Evolutionary conservation across 1,140 invertebrate genomes (phyloP), one percentile per base, ranked within the genome.

Genomic region (Drosophila subobscura): DNA sequence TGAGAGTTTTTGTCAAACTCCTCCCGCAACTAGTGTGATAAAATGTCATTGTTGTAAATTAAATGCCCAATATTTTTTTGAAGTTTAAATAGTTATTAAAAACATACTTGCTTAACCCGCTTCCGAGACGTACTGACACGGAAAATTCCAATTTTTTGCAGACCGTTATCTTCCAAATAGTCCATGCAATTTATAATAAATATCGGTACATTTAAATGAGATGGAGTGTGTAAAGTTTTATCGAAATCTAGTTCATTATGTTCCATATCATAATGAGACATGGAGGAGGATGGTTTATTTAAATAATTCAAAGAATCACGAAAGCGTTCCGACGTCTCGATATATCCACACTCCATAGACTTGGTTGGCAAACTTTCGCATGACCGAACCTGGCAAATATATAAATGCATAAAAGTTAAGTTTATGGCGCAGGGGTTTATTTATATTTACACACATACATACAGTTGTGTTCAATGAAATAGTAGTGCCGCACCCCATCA

Each of bases 101-200:
- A 14, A 74, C 90, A 92, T 91, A 98, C 97, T 95, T 98, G 96
- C 92, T 97, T 93, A 33, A 97, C 96, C 91, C 97, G 93, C 91
- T 98, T 98, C 91, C 97, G 97, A 0, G 97, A 97, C 42, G 96
- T 95, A 49, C 96, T 97, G 23, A 98, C 97, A 65, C 97, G 93
- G 92, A 98, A 98, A 46, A 98, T 95, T 1, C 97, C 97, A 7
- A 97, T 93, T 12, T 96, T 97, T 64, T 95, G 93, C 6, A 98
- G 93, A 10, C 97, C 97, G 72, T 96, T 94, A 10, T 92, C 92
- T 84, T 97, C 94, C 29, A 98, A 93, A 91, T 98, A 96, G 60
- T 94, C 94, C 54, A 97, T 94, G 88, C 97, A 98, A 46, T 94
- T 94, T 25, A 93, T 93, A 22, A 98, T 95, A 53, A 98, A 93